Base-by-base conservation (phyloP, 1,140 invertebrate species). In the Drosophila pallidifrons region DNA sequence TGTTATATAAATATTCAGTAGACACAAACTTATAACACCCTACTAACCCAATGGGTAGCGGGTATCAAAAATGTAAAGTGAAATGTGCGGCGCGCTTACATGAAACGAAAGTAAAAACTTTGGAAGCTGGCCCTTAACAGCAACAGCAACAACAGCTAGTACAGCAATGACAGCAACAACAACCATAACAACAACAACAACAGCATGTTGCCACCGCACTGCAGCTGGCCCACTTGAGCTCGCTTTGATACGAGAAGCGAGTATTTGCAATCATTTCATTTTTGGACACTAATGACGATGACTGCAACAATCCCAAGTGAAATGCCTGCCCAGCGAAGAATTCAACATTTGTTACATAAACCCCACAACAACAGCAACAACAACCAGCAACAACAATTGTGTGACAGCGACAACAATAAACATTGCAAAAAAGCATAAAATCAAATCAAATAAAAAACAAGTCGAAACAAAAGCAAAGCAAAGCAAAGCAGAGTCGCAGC, bases 221-320 rank as follows among this genome's bases (percentile, higher is more conserved):
- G 35, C 69, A 57, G 43, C 52, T 71, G 60, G 45, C 46, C 61
- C 69, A 51, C 63, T 68, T 51, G 32, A 68, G 64, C 41, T 68
- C 25, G 25, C 61, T 63, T 25, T 80, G 70, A 71, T 64, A 64
- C 46, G 64, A 25, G 35, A 7, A 7, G 32, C 49, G 60, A 85
- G 63, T 85, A 87, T 85, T 86, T 86, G 82, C 82, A 86, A 86
- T 76, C 76, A 82, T 87, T 86, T 86, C 70, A 75, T 81, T 78
- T 81, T 87, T 79, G 78, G 81, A 85, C 81, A 81, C 75, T 85
- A 85, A 85, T 86, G 82, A 82, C 80, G 83, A 73, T 79, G 76
- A 76, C 77, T 82, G 79, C 82, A 77, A 73, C 67, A 70, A 72
- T 52, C 59, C 35, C 61, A 76, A 75, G 79, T 87, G 82, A 77